These are phyloP conservation scores for Ariopsis seemanni DNA, from an alignment of 2,113 vertebrate species.

Conservation along the genomic window DNA sequence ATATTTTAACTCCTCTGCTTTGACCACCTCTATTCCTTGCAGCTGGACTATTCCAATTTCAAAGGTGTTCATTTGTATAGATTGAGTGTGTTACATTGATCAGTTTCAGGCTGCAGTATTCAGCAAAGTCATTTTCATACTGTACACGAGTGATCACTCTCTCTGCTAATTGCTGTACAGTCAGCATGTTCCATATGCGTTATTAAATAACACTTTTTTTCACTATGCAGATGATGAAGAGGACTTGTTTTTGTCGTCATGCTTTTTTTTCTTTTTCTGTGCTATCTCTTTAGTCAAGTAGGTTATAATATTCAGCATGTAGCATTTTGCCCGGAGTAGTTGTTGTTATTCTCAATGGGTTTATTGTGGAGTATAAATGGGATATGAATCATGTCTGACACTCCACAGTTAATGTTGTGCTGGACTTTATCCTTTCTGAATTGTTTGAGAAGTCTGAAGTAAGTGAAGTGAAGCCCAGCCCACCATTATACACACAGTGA, in stretches of 20 bases:
- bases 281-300: not conserved
- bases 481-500: slow-evolving; percentile 57
- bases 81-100: not conserved
- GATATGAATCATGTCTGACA: slow-evolving; percentile 41
- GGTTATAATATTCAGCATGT: slow-evolving; percentile 13
- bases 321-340: slow-evolving; percentile 10
- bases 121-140: too few species aligned
- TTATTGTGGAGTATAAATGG: slow-evolving; percentile 39
- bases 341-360: slow-evolving; percentile 31
- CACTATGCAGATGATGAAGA: too few species aligned
- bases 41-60: too few species aligned
- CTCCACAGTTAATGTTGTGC: slow-evolving; percentile 37
- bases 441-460: slow-evolving; percentile 50
- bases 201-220: not conserved
- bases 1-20: too few species aligned
- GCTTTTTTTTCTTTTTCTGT: not conserved
- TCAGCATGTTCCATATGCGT: not conserved
- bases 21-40: too few species aligned
- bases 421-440: slow-evolving; percentile 42
- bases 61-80: not conserved
- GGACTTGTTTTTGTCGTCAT: not conserved
- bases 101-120: not conserved
- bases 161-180: not conserved
- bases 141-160: not conserved
- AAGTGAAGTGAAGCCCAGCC: slow-evolving; percentile 48